phyloP scores from a whole-genome alignment of 2,113 vertebrate species.

The Hystrix brachyura region DNA sequence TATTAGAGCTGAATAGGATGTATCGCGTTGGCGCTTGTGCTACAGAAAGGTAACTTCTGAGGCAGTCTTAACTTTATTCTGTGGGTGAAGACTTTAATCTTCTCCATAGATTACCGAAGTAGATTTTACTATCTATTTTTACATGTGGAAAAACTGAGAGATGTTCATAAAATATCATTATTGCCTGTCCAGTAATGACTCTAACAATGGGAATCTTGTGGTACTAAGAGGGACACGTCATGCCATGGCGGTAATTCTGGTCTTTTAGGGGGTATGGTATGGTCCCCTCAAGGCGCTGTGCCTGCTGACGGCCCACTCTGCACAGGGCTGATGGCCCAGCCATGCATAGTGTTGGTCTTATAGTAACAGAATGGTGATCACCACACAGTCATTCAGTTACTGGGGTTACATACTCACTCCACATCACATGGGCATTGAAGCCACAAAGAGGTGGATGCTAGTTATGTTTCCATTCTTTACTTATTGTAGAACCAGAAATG shows the following conservation, averaged over 20 bases:
- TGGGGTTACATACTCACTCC: neutral
- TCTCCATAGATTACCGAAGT: neutral
- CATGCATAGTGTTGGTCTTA: neutral
- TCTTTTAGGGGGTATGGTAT: neutral
- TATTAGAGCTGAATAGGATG: neutral
- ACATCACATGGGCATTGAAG: neutral
- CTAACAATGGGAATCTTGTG: neutral
- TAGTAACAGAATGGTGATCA: neutral
- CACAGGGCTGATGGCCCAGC: neutral
- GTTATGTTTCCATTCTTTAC: neutral
- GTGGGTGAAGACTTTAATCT: neutral
- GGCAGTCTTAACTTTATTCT: neutral
- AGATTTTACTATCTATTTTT: constrained; percentile 9
- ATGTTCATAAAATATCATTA: neutral
- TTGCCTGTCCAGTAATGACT: neutral
- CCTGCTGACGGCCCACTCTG: neutral
- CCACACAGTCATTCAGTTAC: neutral
- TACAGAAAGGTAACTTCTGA: constrained; percentile 34
- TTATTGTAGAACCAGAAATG: neutral
- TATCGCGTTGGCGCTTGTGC: neutral
- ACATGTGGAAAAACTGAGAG: neutral
- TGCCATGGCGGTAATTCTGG: neutral
- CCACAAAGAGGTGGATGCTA: constrained; percentile 20
- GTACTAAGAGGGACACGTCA: neutral
- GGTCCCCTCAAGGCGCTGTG: neutral